These are phyloP conservation scores for Lophius americanus DNA, from an alignment of 2,797 vertebrate genomes.

Conservation along the genomic window DNA sequence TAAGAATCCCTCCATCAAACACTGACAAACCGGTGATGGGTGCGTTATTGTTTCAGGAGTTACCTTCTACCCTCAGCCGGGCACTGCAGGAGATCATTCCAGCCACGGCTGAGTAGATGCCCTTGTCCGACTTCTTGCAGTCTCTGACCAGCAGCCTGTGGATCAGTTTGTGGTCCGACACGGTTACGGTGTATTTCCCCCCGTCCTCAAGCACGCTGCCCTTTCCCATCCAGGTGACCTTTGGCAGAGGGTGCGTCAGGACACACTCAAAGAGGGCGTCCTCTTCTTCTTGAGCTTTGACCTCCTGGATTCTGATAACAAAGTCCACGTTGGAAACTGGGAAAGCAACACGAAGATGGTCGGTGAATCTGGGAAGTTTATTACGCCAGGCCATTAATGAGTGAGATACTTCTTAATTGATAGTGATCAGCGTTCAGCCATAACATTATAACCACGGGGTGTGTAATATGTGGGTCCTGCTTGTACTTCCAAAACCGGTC, in stretches of 20 bases:
- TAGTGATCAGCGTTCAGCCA: no score
- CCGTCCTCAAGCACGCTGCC: conserved; percentile 68
- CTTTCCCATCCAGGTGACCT: conserved; percentile 82
- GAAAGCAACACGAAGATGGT: conserved; percentile 3
- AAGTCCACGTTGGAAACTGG: conserved; percentile 75
- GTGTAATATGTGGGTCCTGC: no score
- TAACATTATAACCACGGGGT: no score
- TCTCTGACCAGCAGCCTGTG: conserved; percentile 85
- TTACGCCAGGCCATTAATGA: not conserved
- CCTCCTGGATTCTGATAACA: conserved; percentile 75
- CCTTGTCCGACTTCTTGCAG: conserved; percentile 76
- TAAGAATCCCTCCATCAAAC: no score
- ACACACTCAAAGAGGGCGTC: conserved; percentile 82
- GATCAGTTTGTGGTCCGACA: conserved; percentile 83
- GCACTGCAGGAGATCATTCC: conserved; percentile 83
- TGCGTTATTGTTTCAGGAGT: conserved; percentile 18
- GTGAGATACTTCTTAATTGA: not conserved
- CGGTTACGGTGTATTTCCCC: conserved; percentile 76
- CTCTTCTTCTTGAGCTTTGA: conserved; percentile 73
- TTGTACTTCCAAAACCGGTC: no score
- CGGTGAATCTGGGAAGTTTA: not conserved
- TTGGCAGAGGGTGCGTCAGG: conserved; percentile 78
- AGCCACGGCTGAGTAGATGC: conserved; percentile 83
- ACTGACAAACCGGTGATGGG: not conserved
- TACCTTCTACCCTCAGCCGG: conserved; percentile 88